Percentiles rank a stretch among this genome's conserved stretches.
phyloP scores from a whole-genome alignment of 2,888 invertebrate genomes.

The Trichopoda pennipes region DNA sequence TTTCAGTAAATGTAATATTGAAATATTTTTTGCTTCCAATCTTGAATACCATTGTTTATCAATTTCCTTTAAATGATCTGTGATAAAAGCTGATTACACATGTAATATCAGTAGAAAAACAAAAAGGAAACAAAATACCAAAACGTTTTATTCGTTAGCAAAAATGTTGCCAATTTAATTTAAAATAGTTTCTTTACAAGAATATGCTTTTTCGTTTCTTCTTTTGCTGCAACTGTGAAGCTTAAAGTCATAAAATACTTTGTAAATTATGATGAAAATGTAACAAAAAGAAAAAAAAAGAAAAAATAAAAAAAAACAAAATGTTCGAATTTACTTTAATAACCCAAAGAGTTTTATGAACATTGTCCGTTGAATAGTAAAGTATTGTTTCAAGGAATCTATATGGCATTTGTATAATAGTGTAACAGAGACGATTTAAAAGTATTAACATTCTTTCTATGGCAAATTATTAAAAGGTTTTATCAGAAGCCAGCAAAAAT shows the following conservation, averaged over 20 bases:
- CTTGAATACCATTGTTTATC: not conserved
- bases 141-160: constrained; percentile 21
- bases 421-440: not conserved
- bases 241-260: constrained; percentile 47
- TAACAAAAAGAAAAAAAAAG: constrained; percentile 20
- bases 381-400: not conserved
- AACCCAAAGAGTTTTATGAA: not conserved
- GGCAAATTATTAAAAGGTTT: constrained; percentile 15
- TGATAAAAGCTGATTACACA: not conserved
- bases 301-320: too few species aligned
- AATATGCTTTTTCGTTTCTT: not conserved
- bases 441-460: constrained; percentile 19
- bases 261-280: constrained; percentile 35
- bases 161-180: constrained; percentile 13
- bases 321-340: constrained; percentile 1
- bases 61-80: constrained; percentile 1
- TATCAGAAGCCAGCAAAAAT: constrained; percentile 31
- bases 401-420: constrained; percentile 9
- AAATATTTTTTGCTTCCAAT: not conserved
- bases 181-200: not conserved
- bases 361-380: not conserved
- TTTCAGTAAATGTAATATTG: too few species aligned
- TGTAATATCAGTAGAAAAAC: constrained; percentile 17
- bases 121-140: constrained; percentile 19
- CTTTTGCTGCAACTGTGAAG: not conserved